These are phyloP conservation scores for Pseudorasbora parva DNA, from an alignment of 2,113 vertebrate genomes.

Conservation along the genomic window DNA sequence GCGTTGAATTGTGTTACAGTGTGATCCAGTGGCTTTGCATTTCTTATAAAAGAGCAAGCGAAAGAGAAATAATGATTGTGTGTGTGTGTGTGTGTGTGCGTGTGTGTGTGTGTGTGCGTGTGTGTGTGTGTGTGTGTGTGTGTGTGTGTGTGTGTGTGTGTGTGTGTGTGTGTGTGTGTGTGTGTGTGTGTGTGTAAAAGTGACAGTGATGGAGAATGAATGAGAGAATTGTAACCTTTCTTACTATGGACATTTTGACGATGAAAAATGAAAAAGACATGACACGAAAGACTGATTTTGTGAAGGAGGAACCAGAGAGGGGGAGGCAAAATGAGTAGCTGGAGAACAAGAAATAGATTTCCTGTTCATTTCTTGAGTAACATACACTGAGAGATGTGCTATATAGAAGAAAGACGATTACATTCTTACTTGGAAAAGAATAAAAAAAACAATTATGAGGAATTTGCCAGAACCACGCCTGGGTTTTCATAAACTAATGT, in stretches of 20 bases:
- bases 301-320: background rate
- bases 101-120: background rate
- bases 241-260: background rate
- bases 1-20: background rate
- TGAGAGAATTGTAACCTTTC: background rate
- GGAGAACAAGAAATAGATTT: slow-evolving; percentile 35
- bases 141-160: background rate
- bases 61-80: background rate
- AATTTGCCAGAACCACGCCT: background rate
- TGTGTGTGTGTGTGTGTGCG: background rate
- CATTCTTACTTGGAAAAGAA: background rate
- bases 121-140: background rate
- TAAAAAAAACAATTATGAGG: background rate
- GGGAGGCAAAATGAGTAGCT: background rate
- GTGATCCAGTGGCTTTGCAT: background rate
- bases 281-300: background rate
- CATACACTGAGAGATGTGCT: background rate
- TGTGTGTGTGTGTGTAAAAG: background rate
- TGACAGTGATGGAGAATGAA: background rate
- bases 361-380: slow-evolving; percentile 25
- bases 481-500: background rate
- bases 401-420: background rate
- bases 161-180: background rate
- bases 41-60: background rate
- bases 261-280: background rate